Base-by-base conservation (phyloP, 2,113 vertebrate genomes). In the Oryzias celebensis region DNA sequence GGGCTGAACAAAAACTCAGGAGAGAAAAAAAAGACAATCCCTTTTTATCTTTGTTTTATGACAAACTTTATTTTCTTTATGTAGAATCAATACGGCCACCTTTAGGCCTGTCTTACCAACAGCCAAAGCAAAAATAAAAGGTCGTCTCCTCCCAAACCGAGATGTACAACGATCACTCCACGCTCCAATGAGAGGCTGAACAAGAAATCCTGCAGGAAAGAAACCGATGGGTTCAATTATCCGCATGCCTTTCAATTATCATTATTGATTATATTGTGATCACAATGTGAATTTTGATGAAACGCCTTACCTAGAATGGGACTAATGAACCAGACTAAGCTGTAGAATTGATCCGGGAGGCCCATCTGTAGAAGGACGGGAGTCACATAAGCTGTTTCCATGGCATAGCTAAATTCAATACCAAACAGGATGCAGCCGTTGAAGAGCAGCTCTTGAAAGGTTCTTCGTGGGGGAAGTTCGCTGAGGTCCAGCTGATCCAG, bases 311-410 rank as follows among this genome's bases (percentile, higher is more conserved):
- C 97, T 48, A 99, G 88, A 85, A 99, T 96, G 53, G 97, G 97
- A 87, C 97, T 99, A 80, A 98, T 95, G 80, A 98, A 96, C 97
- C 97, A 99, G 73, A 99, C 96, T 71, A 99, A 92, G 73, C 97
- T 97, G 85, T 98, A 99, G 52, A 99, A 93, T 42, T 96, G 94
- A 83, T 97, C 97, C 0, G 97, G 97, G 26, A 99, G 87, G 20
- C 96, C 96, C 96, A 99, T 98, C 89, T 98, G 96, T 0, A 99
- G 93, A 17, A 99, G 91, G 51, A 97, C 93, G 0, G 97, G 97
- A 0, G 97, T 99, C 55, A 99, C 97, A 2, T 98, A 99, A 0
- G 97, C 97, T 0, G 97, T 99, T 81, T 99, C 97, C 96, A 99
- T 96, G 82, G 97, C 97, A 7, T 99, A 99, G 87, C 97, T 98